Evolutionary conservation across 1,140 invertebrate genomes (phyloP), one percentile per base, ranked within the genome.

Genomic region (Drosophila hydei): DNA sequence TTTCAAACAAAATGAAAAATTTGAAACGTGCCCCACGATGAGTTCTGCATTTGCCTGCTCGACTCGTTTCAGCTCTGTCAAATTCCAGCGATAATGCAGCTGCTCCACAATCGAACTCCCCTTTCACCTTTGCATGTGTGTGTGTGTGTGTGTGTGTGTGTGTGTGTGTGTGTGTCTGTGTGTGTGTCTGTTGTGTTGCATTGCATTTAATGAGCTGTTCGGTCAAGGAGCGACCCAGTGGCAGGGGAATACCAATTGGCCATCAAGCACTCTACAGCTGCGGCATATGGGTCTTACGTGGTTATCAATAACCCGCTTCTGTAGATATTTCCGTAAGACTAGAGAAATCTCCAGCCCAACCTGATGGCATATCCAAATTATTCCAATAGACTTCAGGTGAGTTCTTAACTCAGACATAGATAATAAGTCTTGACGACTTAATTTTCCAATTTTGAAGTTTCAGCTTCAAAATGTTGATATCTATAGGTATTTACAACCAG

Each of bases 21-120:
- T 11, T 33, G 1, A 33, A 59, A 79, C 71, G 76, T 79, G 64
- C 71, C 75, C 58, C 70, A 62, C 60, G 45, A 73, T 78, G 19
- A 42, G 61, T 73, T 52, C 52, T 11, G 3, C 59, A 19, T 23
- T 30, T 54, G 27, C 12, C 25, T 56, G 25, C 12, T 19, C 45
- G 21, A 72, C 60, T 27, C 30, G 58, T 42, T 56, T 18, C 30
- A n/a, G 21, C 43, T 65, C 43, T 42, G 45, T 58, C 52, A 69
- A 54, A 71, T 79, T 58, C 23, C 68, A 60, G 30, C 23, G 12
- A 52, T 61, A 16, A 40, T 21, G 12, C 30, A 18, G 25, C 55
- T 30, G 18, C 45, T 25, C 18, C n/a, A 12, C 47, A 19, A 14
- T 45, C 4, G 7, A 18, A 11, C 12, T 3, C n/a, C 51, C 23